Evolutionary conservation across 2,113 vertebrate species (phyloP), one percentile per base, ranked within the genome.

Genomic region (Lontra canadensis): DNA sequence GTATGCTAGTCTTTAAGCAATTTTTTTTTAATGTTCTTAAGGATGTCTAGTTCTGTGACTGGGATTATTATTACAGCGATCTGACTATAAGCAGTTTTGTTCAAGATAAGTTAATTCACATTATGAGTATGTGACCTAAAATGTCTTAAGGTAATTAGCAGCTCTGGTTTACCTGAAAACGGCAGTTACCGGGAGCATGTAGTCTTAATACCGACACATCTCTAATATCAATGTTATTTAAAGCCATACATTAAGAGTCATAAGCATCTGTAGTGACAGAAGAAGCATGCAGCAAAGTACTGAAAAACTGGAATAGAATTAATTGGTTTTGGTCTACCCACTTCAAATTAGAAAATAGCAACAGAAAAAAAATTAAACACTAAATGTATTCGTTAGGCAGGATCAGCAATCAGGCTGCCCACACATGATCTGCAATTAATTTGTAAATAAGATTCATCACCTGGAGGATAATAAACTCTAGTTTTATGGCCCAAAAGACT

Each of bases 211-310:
- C 97, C 97, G 98, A 92, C 1, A 44, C 95, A 98, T 98, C 98
- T 98, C 98, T 98, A 98, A 98, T 99, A 99, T 98, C 96, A 4
- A 98, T 98, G 98, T 98, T 98, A 98, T 98, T 99, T 99, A 99
- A 98, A 99, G 98, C 96, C 98, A 98, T 98, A 98, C 98, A 88
- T 97, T 98, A 98, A 98, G 98, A 97, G 84, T 97, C 98, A 96
- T 97, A 98, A 99, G 98, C 98, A 98, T 98, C 98, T 98, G 98
- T 98, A 98, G 97, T 98, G 97, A 90, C 97, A 98, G 97, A 98
- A 98, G 97, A 98, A 98, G 98, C 97, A 98, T 36, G 98, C 94
- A 98, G 98, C 92, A 98, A 98, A 98, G 87, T 97, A 96, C 2
- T 98, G 96, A 93, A 97, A 97, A 98, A 97, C 97, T 97, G 97